phyloP scores from a whole-genome alignment of 2,113 vertebrate genomes.

The Anoplopoma fimbria region DNA sequence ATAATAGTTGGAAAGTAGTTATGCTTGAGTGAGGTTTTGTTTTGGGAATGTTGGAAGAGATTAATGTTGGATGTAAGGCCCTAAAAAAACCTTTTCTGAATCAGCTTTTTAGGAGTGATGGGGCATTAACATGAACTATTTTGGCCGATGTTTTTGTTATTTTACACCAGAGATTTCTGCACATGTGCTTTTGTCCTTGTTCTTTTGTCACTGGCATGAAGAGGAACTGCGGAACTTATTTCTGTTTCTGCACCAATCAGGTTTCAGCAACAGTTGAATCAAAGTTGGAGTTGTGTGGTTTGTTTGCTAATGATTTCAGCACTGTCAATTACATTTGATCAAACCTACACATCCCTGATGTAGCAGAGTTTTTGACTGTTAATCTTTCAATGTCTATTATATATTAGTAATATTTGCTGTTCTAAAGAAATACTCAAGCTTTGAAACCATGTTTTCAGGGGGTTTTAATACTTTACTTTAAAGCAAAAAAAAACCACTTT shows the following conservation, averaged over 20 bases:
- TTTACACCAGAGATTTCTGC: not conserved
- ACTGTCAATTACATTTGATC: not conserved
- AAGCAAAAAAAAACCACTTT: not conserved
- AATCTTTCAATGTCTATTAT: not conserved
- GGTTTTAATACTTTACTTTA: not conserved
- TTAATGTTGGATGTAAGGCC: not conserved
- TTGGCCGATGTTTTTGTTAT: not conserved
- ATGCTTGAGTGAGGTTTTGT: not conserved
- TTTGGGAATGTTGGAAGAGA: not conserved
- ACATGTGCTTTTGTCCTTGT: not conserved
- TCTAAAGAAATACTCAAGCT: not conserved
- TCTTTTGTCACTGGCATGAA: not conserved
- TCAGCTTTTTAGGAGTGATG: not conserved
- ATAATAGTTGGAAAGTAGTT: not conserved
- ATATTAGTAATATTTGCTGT: slow-evolving; percentile 2
- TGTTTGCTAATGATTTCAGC: not conserved
- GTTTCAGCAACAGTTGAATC: not conserved
- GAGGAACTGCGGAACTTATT: not conserved
- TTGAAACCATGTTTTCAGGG: not conserved
- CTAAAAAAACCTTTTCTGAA: not conserved
- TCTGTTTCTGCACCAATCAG: not conserved
- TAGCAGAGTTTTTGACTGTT: slow-evolving; percentile 6
- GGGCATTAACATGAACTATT: not conserved
- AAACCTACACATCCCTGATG: not conserved
- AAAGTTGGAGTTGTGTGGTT: not conserved